Conservation (phyloP, 2,113 vertebrate genomes). For the Crotalus helleri region DNA sequence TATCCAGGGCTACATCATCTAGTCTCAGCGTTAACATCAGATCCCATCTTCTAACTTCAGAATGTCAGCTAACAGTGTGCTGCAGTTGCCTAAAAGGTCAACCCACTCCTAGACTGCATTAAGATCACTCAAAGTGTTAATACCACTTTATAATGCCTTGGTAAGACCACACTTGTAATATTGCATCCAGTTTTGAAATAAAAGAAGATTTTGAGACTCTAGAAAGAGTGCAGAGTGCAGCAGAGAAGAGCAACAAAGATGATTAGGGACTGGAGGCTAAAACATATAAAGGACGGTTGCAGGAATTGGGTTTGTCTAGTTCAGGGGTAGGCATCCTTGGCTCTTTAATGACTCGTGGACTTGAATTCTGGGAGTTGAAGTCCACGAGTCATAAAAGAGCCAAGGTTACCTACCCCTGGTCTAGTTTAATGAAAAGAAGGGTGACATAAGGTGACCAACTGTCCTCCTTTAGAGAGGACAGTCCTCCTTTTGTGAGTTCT, state of each 20-base stretch:
- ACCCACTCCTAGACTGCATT: not conserved
- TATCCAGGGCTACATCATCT: not conserved
- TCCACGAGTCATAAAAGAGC: no score
- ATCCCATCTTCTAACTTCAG: not conserved
- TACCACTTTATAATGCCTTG: not conserved
- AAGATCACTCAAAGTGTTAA: not conserved
- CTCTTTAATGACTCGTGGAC: no score
- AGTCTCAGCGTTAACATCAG: not conserved
- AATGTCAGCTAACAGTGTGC: no score
- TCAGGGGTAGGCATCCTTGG: no score
- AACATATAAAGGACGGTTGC: not conserved
- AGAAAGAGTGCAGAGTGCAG: not conserved
- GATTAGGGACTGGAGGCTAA: not conserved
- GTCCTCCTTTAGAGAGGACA: no score
- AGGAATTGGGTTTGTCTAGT: not conserved
- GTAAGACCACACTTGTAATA: not conserved
- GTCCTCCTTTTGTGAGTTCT: no score
- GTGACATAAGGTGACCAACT: no score
- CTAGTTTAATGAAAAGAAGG: no score
- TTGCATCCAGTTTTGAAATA: not conserved
- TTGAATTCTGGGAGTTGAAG: no score
- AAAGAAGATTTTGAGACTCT: not conserved
- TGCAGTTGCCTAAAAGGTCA: not conserved
- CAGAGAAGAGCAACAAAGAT: not conserved
- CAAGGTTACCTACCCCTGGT: no score